These are phyloP conservation scores for Ictalurus punctatus DNA, from an alignment of 2,113 vertebrate species.

Conservation along the genomic window DNA sequence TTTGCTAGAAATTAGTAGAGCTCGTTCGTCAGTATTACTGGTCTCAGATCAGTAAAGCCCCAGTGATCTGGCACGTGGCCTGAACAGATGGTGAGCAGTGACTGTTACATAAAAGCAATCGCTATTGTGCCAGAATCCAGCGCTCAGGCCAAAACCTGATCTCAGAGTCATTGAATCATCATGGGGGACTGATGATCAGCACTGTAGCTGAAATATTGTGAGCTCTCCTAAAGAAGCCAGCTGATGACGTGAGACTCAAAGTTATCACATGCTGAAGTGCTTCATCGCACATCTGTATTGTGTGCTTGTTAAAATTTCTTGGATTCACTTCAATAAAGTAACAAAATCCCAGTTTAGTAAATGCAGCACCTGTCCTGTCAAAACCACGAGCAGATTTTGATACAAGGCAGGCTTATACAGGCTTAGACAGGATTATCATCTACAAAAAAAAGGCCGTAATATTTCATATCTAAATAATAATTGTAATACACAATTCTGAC, in stretches of 20 bases:
- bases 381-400: background rate
- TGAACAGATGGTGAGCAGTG: conserved; percentile 53
- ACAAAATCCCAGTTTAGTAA: background rate
- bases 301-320: conserved; percentile 37
- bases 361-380: conserved; percentile 16
- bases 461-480: background rate
- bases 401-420: too few relatives aligned
- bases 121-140: conserved; percentile 33
- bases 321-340: conserved; percentile 32
- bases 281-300: conserved; percentile 13
- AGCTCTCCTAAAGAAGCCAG: conserved; percentile 18
- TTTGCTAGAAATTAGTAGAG: conserved; percentile 35
- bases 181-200: conserved; percentile 38
- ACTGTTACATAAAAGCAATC: conserved; percentile 51
- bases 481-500: background rate
- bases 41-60: conserved; percentile 36
- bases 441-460: background rate
- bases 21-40: conserved; percentile 30
- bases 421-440: background rate
- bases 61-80: conserved; percentile 44
- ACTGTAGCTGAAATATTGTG: conserved; percentile 22
- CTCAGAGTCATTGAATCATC: conserved; percentile 41
- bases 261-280: conserved; percentile 19
- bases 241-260: background rate
- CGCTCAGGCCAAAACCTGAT: conserved; percentile 46